Percentiles rank a stretch among this genome's conserved stretches.
Conservation (phyloP, 1,140 invertebrate genomes). For the Diploscapter pachys region DNA sequence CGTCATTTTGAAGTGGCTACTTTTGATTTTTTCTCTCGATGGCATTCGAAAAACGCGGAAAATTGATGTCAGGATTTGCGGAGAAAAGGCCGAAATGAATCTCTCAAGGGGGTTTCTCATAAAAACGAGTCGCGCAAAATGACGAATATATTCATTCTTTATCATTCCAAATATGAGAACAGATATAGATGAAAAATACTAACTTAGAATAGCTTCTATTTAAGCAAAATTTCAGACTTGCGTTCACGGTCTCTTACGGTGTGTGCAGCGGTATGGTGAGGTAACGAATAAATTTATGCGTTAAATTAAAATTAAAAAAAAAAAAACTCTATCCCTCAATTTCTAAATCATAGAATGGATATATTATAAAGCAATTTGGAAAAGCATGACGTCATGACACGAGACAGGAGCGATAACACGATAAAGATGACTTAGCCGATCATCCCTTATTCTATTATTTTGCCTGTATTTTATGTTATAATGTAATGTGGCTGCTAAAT, state of each 20-base stretch:
- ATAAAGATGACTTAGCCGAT: not conserved
- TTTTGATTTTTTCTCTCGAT: not conserved
- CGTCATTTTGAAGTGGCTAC: not conserved
- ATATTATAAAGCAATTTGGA: too few species aligned
- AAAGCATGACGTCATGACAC: too few species aligned
- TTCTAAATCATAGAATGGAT: too few species aligned
- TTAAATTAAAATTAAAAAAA: too few species aligned
- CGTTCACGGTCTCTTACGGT: slow-evolving; percentile 31
- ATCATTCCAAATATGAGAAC: not conserved
- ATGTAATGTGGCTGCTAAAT: too few species aligned
- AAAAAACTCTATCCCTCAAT: too few species aligned
- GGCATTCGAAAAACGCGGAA: not conserved
- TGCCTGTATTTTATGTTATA: not conserved
- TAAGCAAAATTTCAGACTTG: slow-evolving; percentile 22
- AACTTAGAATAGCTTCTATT: not conserved
- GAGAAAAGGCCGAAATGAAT: not conserved
- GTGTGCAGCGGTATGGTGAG: slow-evolving; percentile 34
- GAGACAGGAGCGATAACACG: too few species aligned
- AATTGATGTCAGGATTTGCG: not conserved
- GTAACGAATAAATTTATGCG: not conserved
- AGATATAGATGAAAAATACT: slow-evolving; percentile 4
- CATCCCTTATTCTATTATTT: not conserved
- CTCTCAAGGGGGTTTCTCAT: not conserved
- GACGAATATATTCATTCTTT: too few species aligned
- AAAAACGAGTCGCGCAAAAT: not conserved